phyloP scores from a whole-genome alignment of 1,140 invertebrate species.

The Scylla paramamosain region DNA sequence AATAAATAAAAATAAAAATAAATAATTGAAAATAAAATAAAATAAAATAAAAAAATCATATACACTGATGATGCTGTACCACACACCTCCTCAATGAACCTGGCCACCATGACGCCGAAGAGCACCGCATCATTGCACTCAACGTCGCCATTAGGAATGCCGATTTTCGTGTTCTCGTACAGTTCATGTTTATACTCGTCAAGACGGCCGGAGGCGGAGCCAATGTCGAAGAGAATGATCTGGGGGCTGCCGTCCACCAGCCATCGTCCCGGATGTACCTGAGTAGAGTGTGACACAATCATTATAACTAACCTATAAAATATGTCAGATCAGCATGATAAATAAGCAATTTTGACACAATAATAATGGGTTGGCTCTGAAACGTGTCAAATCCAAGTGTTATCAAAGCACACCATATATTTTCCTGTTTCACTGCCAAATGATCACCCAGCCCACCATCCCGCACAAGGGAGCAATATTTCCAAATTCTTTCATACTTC shows the following conservation, averaged over 20 bases:
- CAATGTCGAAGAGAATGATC: slow-evolving; percentile 98
- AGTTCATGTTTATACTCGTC: slow-evolving; percentile 97
- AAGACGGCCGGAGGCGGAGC: slow-evolving; percentile 96
- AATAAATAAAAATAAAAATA: no score
- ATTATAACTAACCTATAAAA: not conserved
- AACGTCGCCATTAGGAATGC: slow-evolving; percentile 96
- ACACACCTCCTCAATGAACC: slow-evolving; percentile 92
- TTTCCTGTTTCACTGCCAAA: no score
- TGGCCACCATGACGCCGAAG: slow-evolving; percentile 96
- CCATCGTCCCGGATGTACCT: slow-evolving; percentile 96
- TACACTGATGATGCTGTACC: no score
- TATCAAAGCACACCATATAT: no score
- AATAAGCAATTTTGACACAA: no score
- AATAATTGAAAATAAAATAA: no score
- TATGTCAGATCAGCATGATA: not conserved
- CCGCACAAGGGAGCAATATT: no score
- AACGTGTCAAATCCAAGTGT: no score
- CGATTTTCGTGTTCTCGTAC: slow-evolving; percentile 92
- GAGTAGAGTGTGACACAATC: not conserved
- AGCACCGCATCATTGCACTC: slow-evolving; percentile 99
- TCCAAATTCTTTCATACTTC: no score
- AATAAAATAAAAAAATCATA: no score
- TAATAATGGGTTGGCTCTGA: no score
- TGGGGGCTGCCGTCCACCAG: slow-evolving; percentile 99
- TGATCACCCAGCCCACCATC: no score